Percentiles rank a stretch among this genome's conserved stretches.
Evolutionary conservation across 1,140 invertebrate genomes (phyloP).

Genomic region (Zaprionus tsacasi): DNA sequence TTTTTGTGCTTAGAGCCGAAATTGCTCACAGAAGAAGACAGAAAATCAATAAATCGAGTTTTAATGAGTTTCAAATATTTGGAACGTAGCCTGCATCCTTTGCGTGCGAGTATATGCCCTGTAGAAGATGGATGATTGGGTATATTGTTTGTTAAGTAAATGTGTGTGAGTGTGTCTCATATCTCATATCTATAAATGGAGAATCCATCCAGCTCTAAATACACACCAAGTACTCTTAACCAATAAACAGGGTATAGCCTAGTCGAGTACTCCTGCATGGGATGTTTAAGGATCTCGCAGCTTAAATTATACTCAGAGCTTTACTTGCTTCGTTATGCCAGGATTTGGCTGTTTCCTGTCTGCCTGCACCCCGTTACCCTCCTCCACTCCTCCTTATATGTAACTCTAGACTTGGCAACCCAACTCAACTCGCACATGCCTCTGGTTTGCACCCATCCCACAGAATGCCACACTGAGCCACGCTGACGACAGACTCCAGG

Average conservation of each 20-base stretch:
- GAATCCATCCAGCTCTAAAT: too few species aligned
- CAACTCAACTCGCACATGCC: constrained; percentile 20
- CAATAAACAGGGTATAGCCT: background rate
- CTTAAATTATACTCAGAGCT: background rate
- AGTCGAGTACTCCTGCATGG: background rate
- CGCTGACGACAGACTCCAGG: background rate
- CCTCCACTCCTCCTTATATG: too few species aligned
- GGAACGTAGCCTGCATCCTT: constrained; percentile 10
- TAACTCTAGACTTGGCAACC: constrained; percentile 13
- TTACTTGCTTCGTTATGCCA: background rate
- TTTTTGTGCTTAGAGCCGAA: constrained; percentile 23
- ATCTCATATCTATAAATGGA: too few species aligned
- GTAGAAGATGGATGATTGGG: background rate
- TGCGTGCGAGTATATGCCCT: constrained; percentile 9
- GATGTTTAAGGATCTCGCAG: constrained; percentile 2
- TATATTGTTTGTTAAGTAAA: background rate
- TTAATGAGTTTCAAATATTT: constrained; percentile 80
- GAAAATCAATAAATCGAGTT: constrained; percentile 77
- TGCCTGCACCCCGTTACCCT: background rate
- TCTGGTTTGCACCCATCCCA: background rate
- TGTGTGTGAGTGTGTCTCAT: too few species aligned
- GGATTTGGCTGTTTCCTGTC: background rate
- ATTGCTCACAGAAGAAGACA: constrained; percentile 45
- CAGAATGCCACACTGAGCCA: background rate
- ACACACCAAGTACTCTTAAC: too few species aligned